phyloP scores from a whole-genome alignment of 2,888 invertebrate genomes.

The Blastobasis adustella region DNA sequence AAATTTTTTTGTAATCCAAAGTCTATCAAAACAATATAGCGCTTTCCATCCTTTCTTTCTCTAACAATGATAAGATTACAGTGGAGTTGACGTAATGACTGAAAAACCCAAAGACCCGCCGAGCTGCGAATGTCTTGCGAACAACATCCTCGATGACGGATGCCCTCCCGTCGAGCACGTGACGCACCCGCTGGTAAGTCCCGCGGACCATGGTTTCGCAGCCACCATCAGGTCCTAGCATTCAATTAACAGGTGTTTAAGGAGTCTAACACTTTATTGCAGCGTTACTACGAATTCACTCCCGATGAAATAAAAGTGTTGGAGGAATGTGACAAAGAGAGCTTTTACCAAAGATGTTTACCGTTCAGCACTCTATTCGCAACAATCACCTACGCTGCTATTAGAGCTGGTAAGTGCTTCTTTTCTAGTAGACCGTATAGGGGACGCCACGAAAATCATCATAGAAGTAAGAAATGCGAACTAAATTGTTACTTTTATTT shows the following conservation, averaged over 20 bases:
- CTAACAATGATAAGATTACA: conserved; percentile 24
- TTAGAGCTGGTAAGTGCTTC: conserved; percentile 72
- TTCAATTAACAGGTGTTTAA: too few species aligned
- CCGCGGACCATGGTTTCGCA: neutral
- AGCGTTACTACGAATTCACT: conserved; percentile 79
- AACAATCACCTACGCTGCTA: conserved; percentile 76
- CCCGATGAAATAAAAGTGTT: conserved; percentile 82
- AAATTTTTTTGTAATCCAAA: conserved; percentile 14
- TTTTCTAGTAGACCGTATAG: conserved; percentile 13
- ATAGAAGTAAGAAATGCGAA: conserved; percentile 51
- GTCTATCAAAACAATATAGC: too few species aligned
- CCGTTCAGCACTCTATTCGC: conserved; percentile 80
- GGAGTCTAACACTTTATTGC: conserved; percentile 18
- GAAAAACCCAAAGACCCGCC: conserved; percentile 24
- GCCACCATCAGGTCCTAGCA: neutral
- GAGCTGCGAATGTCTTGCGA: conserved; percentile 25
- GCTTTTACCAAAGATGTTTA: conserved; percentile 84
- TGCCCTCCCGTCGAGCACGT: conserved; percentile 44
- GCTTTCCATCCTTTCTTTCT: conserved; percentile 18
- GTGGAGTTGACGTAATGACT: conserved; percentile 35
- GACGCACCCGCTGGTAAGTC: conserved; percentile 56
- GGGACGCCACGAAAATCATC: conserved; percentile 41
- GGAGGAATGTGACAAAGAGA: conserved; percentile 85
- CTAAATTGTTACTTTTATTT: neutral
- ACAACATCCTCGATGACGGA: conserved; percentile 21